Percentiles rank a stretch among this genome's conserved stretches.
These are phyloP conservation scores for Notarius quadriscutis DNA, from an alignment of 2,113 vertebrate species.

Conservation along the genomic window DNA sequence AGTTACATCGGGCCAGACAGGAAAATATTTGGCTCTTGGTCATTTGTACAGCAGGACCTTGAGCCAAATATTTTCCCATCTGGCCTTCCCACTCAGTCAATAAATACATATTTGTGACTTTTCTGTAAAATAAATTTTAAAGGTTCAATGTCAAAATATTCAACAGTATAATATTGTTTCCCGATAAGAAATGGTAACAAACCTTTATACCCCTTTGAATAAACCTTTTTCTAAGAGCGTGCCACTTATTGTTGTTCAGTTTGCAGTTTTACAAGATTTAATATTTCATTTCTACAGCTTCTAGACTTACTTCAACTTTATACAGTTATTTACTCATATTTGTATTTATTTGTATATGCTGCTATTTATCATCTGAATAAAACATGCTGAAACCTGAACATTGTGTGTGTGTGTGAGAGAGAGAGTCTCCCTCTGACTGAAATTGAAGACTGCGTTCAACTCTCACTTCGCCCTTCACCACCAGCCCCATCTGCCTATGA, in stretches of 20 bases:
- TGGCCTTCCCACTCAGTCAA: too few relatives aligned
- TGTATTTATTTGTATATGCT: neutral
- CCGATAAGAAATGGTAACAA: neutral
- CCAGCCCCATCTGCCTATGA: conserved; percentile 19
- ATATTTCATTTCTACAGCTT: neutral
- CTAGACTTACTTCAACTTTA: neutral
- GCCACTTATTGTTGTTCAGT: neutral
- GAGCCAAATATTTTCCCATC: too few relatives aligned
- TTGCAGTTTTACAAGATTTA: neutral
- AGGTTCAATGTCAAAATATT: neutral
- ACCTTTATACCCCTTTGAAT: neutral
- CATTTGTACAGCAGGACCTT: too few relatives aligned
- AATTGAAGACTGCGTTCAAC: conserved; percentile 32
- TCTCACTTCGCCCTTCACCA: neutral
- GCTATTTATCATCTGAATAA: neutral
- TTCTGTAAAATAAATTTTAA: neutral
- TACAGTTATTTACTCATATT: neutral
- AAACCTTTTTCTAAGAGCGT: neutral
- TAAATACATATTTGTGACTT: neutral
- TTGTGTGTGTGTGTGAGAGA: neutral
- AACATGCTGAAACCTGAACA: neutral
- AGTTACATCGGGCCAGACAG: too few relatives aligned
- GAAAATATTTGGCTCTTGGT: too few relatives aligned
- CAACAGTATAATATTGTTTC: neutral
- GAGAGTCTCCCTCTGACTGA: conserved; percentile 5